These are phyloP conservation scores for Drosophila littoralis DNA, from an alignment of 1,140 invertebrate genomes.

Conservation along the genomic window DNA sequence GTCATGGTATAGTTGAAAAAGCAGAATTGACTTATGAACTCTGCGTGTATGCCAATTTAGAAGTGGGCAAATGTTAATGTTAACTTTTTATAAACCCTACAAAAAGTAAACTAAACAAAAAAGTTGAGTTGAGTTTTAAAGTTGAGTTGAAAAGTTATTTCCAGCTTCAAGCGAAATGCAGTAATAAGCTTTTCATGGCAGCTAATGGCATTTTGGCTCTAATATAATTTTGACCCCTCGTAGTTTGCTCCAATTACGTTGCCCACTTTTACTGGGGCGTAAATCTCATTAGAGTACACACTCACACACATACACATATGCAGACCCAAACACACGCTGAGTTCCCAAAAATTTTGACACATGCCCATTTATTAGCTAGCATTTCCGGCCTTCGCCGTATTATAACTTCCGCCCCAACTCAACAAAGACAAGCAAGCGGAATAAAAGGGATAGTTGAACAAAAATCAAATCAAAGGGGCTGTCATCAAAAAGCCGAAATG, in stretches of 20 bases:
- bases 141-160: conserved; percentile 13
- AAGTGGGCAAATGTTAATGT: no score
- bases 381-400: conserved; percentile 48
- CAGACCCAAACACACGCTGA: conserved; percentile 1
- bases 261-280: conserved; percentile 50
- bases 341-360: conserved; percentile 45
- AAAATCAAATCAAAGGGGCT: conserved; percentile 46
- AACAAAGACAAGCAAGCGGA: conserved; percentile 36
- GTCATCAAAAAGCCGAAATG: conserved; percentile 59
- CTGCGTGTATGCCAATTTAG: no score
- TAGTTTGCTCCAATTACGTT: conserved; percentile 43
- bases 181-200: conserved; percentile 18
- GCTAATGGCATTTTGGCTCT: conserved; percentile 31
- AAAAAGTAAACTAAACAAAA: background rate
- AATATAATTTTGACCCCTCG: conserved; percentile 40
- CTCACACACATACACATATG: conserved; percentile 4
- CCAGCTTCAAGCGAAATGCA: conserved; percentile 23
- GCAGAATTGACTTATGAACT: no score
- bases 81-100: background rate
- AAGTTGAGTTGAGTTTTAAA: conserved; percentile 19
- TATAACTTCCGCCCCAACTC: conserved; percentile 52
- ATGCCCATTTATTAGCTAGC: conserved; percentile 64
- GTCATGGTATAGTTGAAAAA: no score
- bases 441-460: conserved; percentile 57
- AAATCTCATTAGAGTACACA: conserved; percentile 39